Conservation (phyloP, 2,888 invertebrate species). For the Trypoxylon attenuatum region DNA sequence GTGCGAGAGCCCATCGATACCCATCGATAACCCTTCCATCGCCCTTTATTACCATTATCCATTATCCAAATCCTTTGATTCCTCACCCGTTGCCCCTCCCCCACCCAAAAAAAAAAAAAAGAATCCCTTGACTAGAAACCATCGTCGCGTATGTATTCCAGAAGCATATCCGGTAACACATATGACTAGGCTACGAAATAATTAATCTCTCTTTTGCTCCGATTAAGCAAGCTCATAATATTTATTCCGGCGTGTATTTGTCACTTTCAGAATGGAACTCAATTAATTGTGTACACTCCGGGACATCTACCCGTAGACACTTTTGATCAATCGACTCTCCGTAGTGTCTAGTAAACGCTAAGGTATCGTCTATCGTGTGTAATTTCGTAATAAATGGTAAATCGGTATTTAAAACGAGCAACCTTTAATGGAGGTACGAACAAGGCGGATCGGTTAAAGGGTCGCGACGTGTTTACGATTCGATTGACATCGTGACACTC, state of each 20-base stretch:
- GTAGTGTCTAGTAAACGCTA: slow-evolving; percentile 38
- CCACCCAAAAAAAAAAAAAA: too few species aligned
- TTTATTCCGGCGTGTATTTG: slow-evolving; percentile 33
- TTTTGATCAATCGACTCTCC: slow-evolving; percentile 43
- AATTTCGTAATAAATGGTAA: slow-evolving; percentile 9
- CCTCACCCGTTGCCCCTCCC: not conserved
- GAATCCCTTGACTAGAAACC: slow-evolving; percentile 2
- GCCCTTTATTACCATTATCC: not conserved
- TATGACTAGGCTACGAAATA: slow-evolving; percentile 65
- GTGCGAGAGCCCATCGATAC: not conserved
- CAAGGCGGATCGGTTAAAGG: slow-evolving; percentile 11
- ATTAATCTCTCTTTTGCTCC: slow-evolving; percentile 52
- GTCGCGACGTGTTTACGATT: not conserved
- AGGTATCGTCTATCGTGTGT: slow-evolving; percentile 31
- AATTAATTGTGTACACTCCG: slow-evolving; percentile 32
- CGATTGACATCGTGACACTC: slow-evolving; percentile 35
- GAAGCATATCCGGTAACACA: slow-evolving; percentile 70
- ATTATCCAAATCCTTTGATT: not conserved
- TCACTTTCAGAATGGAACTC: slow-evolving; percentile 19
- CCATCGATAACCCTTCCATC: not conserved
- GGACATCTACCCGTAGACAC: slow-evolving; percentile 24
- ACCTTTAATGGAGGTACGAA: not conserved
- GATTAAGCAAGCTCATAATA: slow-evolving; percentile 47
- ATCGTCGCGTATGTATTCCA: slow-evolving; percentile 47
- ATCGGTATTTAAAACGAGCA: not conserved